A percentile compares a stretch with the other conserved stretches of the same genome.
phyloP scores from a whole-genome alignment of 2,888 invertebrate genomes.

The Bugula neritina region DNA sequence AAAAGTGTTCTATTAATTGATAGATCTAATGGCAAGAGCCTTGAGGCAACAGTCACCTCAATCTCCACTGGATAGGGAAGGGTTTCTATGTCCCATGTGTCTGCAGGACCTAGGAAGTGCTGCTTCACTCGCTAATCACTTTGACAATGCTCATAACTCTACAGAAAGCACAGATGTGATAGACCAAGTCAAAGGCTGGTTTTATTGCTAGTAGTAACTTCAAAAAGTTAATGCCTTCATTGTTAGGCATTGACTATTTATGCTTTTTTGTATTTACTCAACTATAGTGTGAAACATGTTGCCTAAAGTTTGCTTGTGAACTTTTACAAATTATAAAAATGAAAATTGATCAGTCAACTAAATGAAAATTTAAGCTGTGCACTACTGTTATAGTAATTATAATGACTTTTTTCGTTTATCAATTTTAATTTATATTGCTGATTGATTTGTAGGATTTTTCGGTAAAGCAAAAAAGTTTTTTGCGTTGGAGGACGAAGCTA shows the following conservation, averaged over 20 bases:
- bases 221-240: too few relatives aligned
- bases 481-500: slow-evolving; percentile 61
- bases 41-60: background rate
- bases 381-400: too few relatives aligned
- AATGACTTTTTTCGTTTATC: too few relatives aligned
- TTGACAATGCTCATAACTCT: slow-evolving; percentile 72
- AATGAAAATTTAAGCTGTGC: too few relatives aligned
- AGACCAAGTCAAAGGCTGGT: slow-evolving; percentile 54
- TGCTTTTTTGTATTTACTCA: too few relatives aligned
- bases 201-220: too few relatives aligned
- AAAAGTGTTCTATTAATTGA: background rate
- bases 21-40: background rate
- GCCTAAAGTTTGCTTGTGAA: too few relatives aligned
- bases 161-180: slow-evolving; percentile 56
- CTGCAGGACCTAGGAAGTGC: slow-evolving; percentile 81
- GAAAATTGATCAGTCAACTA: too few relatives aligned
- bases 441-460: slow-evolving; percentile 54
- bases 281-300: too few relatives aligned
- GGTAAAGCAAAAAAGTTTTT: slow-evolving; percentile 84
- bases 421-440: too few relatives aligned
- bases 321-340: too few relatives aligned
- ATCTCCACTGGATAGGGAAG: slow-evolving; percentile 64
- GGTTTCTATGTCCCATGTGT: slow-evolving; percentile 91
- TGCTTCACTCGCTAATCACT: slow-evolving; percentile 75
- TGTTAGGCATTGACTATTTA: too few relatives aligned